Evolutionary conservation across 2,888 invertebrate species (phyloP), one percentile per base, ranked within the genome.

Genomic region (Pachymerium ferrugineum): DNA sequence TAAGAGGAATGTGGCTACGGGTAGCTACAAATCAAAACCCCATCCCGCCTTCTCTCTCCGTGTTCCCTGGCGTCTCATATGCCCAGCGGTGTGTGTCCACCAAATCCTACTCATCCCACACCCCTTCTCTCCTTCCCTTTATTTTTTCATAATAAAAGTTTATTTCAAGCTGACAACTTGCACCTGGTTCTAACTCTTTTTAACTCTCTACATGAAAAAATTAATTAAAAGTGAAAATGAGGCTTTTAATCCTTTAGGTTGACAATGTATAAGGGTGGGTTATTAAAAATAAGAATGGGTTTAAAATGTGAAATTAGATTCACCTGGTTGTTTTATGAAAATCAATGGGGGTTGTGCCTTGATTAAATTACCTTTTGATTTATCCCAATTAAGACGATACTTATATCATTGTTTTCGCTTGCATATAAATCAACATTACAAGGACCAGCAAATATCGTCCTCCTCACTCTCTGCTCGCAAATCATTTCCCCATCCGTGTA

Each of bases 311-410:
- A 70, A 70, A 71, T 71, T 71, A 38, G 35, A 38, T 71, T 71
- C 71, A 38, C 71, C 38, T 33, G 35, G 22, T 28, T 28, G 38
- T 38, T 71, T 69, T 71, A 71, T 71, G 71, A 71, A 71, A 71
- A 71, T 71, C 71, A 71, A 71, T 71, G 71, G 42, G 22, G 35
- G 71, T 38, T 71, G 19, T 22, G 71, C 16, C 35, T 38, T 71
- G 19, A 71, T 71, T 71, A 71, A 71, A 71, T 71, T 71, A 71
- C 71, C 71, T 38, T 71, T 71, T 71, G 71, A 71, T 71, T 71
- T 71, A 71, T 71, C 35, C 71, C 71, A 71, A 71, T 71, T 71
- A 71, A 71, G 71, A 71, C 71, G 38, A 62, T 71, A 71, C 38
- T 71, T 71, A 71, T 71, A 71, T 71, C 71, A 71, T 71, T 71